phyloP scores from a whole-genome alignment of 2,888 invertebrate genomes.

The Spilosoma lubricipeda region DNA sequence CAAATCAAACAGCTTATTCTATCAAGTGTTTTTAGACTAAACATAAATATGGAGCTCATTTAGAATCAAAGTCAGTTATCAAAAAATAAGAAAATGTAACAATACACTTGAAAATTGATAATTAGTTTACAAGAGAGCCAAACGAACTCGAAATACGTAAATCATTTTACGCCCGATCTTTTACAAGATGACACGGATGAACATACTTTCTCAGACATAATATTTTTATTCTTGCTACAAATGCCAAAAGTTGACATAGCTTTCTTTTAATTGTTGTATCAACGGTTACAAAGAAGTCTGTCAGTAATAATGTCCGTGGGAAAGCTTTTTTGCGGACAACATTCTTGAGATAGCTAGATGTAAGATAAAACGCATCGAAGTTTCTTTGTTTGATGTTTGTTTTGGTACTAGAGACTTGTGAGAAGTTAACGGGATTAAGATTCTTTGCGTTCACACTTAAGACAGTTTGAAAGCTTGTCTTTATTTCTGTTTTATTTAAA shows the following conservation, averaged over 20 bases:
- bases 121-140: background rate
- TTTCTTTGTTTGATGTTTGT: conserved; percentile 36
- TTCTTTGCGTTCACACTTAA: conserved; percentile 26
- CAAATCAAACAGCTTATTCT: no score
- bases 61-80: no score
- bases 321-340: conserved; percentile 43
- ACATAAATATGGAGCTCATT: no score
- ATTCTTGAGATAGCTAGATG: conserved; percentile 41
- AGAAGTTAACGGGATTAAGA: conserved; percentile 36
- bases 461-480: conserved; percentile 3
- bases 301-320: conserved; percentile 30
- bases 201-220: conserved; percentile 45
- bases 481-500: background rate
- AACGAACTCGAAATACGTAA: background rate
- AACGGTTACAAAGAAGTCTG: conserved; percentile 40
- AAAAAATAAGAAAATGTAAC: no score
- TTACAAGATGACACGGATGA: conserved; percentile 36
- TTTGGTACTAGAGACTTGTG: conserved; percentile 42
- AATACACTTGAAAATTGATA: background rate
- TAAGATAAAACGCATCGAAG: conserved; percentile 35
- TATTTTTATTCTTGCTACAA: conserved; percentile 44
- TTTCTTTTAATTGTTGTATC: conserved; percentile 51
- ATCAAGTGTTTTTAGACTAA: no score
- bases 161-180: conserved; percentile 37
- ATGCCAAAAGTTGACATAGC: conserved; percentile 43